A percentile compares a stretch with the other conserved stretches of the same genome.
These are phyloP conservation scores for Sinocyclocheilus anshuiensis DNA, from an alignment of 2,113 vertebrate species.

Conservation along the genomic window DNA sequence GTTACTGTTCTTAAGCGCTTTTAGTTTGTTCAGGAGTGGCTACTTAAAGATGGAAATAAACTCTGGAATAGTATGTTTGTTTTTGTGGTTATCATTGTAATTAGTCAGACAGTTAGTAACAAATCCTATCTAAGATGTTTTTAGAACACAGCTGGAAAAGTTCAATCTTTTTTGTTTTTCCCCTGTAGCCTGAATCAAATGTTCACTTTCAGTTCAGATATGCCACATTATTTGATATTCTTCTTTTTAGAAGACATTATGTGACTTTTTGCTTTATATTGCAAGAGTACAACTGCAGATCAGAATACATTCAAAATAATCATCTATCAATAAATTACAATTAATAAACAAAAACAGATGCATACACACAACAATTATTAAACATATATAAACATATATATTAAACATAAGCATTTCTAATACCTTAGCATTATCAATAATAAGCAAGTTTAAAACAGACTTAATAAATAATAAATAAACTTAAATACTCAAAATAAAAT, in stretches of 20 bases:
- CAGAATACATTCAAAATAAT: background rate
- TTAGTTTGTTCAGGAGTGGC: background rate
- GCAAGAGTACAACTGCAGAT: background rate
- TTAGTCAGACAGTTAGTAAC: background rate
- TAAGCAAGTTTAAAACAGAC: background rate
- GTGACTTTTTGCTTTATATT: background rate
- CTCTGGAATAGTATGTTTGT: background rate
- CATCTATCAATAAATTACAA: background rate
- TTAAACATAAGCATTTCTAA: background rate
- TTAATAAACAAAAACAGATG: conserved; percentile 5
- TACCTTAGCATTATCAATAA: background rate
- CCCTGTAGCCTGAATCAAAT: background rate
- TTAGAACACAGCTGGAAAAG: background rate
- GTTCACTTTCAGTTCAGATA: background rate
- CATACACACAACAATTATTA: background rate
- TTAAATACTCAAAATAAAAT: no score
- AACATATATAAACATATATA: background rate
- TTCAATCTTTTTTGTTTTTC: background rate
- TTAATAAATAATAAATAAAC: background rate
- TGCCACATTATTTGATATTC: background rate
- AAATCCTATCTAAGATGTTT: background rate
- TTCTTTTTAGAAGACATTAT: background rate
- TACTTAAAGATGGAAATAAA: background rate
- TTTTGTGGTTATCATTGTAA: background rate
- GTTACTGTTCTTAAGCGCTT: background rate